Conservation (phyloP, 2,888 invertebrate species). For the Pachydiplax longipennis region DNA sequence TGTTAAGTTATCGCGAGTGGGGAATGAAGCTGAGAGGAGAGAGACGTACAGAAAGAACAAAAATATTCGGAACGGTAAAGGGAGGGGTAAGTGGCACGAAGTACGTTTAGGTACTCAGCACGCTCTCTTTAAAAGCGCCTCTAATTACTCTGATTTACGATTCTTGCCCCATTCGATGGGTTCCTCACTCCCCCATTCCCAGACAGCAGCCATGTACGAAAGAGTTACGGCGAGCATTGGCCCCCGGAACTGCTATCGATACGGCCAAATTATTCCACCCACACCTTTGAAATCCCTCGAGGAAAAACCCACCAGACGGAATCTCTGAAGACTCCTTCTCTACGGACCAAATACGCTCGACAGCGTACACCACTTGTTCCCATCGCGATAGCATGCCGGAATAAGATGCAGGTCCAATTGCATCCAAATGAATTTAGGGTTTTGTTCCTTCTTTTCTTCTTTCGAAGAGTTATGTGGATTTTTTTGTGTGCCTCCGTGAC, state of each 20-base stretch:
- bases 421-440: conserved; percentile 23
- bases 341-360: neutral
- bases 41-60: neutral
- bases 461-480: neutral
- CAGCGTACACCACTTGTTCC: neutral
- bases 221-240: neutral
- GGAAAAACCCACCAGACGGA: neutral
- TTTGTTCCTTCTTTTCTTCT: neutral
- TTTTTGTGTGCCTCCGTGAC: neutral
- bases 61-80: neutral
- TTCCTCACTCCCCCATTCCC: neutral
- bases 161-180: neutral
- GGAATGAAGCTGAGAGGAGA: neutral
- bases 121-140: neutral
- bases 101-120: neutral
- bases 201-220: neutral
- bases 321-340: neutral
- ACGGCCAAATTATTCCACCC: neutral
- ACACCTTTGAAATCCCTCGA: neutral
- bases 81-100: neutral
- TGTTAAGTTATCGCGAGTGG: neutral
- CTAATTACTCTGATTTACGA: neutral
- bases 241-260: neutral
- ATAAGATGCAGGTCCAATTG: conserved; percentile 20
- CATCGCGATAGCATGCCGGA: neutral